phyloP scores from a whole-genome alignment of 2,113 vertebrate genomes.

The Pelecanus crispus region DNA sequence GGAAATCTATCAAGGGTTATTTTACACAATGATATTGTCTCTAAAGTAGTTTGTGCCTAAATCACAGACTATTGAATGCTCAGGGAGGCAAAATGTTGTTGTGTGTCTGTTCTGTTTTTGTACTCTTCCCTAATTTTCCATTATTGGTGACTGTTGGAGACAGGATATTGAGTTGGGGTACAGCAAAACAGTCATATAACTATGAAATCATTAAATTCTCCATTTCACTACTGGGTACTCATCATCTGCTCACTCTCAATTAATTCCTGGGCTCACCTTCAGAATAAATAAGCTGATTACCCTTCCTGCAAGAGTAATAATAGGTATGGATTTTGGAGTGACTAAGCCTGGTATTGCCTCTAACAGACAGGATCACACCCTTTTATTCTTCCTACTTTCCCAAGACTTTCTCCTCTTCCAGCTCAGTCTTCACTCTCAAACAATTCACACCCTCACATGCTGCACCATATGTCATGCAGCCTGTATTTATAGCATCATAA shows the following conservation, averaged over 20 bases:
- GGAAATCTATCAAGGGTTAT: background rate
- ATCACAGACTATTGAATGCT: background rate
- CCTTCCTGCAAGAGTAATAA: background rate
- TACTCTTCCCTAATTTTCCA: background rate
- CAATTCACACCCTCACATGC: background rate
- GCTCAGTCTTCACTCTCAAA: background rate
- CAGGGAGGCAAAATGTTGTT: background rate
- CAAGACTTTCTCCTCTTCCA: background rate
- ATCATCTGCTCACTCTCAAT: background rate
- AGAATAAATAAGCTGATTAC: background rate
- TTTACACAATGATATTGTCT: background rate
- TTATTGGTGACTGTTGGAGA: background rate
- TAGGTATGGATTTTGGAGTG: background rate
- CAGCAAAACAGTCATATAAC: background rate
- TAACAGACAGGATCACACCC: background rate
- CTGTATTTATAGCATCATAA: background rate
- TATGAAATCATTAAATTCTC: background rate
- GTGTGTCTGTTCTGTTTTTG: background rate
- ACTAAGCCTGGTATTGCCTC: background rate
- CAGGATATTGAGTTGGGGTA: background rate
- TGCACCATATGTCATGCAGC: background rate
- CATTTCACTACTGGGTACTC: background rate
- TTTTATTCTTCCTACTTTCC: background rate
- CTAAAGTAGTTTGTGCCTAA: background rate
- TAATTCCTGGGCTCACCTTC: background rate